These are phyloP conservation scores for Camponotus pennsylvanicus DNA, from an alignment of 1,140 invertebrate genomes.

Conservation along the genomic window DNA sequence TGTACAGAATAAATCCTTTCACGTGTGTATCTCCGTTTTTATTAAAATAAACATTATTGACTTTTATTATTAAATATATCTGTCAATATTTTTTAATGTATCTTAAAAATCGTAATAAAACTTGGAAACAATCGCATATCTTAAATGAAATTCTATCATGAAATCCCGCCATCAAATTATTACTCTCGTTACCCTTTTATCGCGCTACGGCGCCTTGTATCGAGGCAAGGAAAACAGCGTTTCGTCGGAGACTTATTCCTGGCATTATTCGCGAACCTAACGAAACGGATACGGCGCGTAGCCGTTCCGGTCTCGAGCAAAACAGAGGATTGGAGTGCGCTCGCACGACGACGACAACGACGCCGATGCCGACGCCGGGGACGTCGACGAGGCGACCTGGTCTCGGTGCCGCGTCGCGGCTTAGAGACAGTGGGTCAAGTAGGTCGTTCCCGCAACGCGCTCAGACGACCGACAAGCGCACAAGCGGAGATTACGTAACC, in stretches of 20 bases:
- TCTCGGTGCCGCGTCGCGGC: constrained; percentile 67
- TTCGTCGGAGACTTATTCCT: not conserved
- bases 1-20: too few relatives aligned
- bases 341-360: not conserved
- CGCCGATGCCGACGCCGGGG: not conserved
- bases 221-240: not conserved
- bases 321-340: constrained; percentile 48
- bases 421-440: constrained; percentile 79
- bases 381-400: constrained; percentile 44
- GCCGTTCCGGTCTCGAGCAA: constrained; percentile 40
- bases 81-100: too few relatives aligned
- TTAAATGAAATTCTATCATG: not conserved
- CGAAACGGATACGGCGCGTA: constrained; percentile 38
- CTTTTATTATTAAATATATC: too few relatives aligned
- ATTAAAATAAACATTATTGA: too few relatives aligned
- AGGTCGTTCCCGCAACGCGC: constrained; percentile 79
- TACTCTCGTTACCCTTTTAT: not conserved
- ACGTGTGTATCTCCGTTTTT: too few relatives aligned
- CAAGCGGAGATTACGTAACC: constrained; percentile 74
- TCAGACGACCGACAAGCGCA: constrained; percentile 73
- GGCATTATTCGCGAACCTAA: constrained; percentile 48
- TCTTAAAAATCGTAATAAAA: not conserved
- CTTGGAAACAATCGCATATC: not conserved
- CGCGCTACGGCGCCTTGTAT: not conserved
- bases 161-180: constrained; percentile 5